Percentiles rank a stretch among this genome's conserved stretches.
Conservation (phyloP, 2,888 invertebrate species). For the Drosophila mayaguana region DNA sequence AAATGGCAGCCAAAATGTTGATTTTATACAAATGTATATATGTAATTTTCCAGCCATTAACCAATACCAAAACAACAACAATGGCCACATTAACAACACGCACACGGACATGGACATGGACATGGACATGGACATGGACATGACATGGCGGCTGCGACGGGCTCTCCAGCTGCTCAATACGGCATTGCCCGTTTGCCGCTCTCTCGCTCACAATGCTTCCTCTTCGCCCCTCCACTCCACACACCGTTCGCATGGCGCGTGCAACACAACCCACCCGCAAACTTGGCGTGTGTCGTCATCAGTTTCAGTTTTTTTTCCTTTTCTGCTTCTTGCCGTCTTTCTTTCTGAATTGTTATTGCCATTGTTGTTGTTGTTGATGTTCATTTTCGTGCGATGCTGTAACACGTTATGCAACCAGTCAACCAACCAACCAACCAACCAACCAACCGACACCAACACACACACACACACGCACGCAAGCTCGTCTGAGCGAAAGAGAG, state of each 20-base stretch:
- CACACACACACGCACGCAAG: conserved; percentile 41
- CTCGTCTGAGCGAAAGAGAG: conserved; percentile 42
- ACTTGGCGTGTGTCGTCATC: conserved; percentile 72
- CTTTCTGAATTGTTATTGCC: conserved; percentile 32
- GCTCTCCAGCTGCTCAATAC: conserved; percentile 33
- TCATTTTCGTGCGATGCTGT: conserved; percentile 81
- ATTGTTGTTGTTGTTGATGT: conserved; percentile 47
- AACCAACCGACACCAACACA: neutral
- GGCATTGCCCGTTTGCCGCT: conserved; percentile 7
- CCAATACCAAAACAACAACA: conserved; percentile 47
- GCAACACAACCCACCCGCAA: conserved; percentile 31
- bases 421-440: conserved; percentile 73
- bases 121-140: conserved; percentile 52
- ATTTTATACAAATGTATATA: conserved; percentile 40
- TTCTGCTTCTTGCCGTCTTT: conserved; percentile 13
- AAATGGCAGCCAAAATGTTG: conserved; percentile 40
- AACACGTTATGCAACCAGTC: conserved; percentile 82
- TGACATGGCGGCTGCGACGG: conserved; percentile 32
- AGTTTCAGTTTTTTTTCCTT: conserved; percentile 60
- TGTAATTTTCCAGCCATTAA: conserved; percentile 76
- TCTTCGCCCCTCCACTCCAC: neutral
- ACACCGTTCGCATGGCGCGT: neutral
- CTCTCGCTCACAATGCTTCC: neutral
- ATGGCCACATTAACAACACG: conserved; percentile 41
- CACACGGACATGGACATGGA: conserved; percentile 47